Conservation (phyloP, 2,888 invertebrate genomes). For the Cheilosia soror region DNA sequence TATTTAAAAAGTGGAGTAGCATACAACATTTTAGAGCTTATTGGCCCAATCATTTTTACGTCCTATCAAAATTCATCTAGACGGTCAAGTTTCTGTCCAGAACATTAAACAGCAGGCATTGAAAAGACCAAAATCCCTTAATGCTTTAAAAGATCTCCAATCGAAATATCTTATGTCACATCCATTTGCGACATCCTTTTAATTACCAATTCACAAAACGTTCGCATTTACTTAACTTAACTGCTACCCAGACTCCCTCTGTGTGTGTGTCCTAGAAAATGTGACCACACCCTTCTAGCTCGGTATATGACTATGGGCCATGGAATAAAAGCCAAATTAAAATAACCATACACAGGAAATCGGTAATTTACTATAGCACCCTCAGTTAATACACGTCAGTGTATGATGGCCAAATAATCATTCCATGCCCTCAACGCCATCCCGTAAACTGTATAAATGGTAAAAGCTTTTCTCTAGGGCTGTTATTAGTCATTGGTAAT, state of each 20-base stretch:
- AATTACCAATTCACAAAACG: slow-evolving; percentile 1
- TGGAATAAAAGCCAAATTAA: slow-evolving; percentile 21
- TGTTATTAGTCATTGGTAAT: slow-evolving; percentile 70
- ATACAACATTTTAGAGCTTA: too few species aligned
- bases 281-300: slow-evolving; percentile 4
- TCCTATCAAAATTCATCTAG: too few species aligned
- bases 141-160: too few species aligned
- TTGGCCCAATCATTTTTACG: too few species aligned
- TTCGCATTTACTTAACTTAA: not conserved
- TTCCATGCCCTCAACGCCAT: not conserved
- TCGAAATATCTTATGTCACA: not conserved
- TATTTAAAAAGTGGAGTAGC: too few species aligned
- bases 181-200: not conserved
- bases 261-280: not conserved
- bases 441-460: slow-evolving; percentile 38
- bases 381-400: slow-evolving; percentile 43
- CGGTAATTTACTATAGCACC: slow-evolving; percentile 20
- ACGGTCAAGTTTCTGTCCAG: too few species aligned
- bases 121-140: not conserved
- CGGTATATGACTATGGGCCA: not conserved
- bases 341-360: slow-evolving; percentile 1
- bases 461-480: slow-evolving; percentile 46
- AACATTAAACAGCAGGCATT: too few species aligned
- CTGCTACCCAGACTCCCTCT: not conserved
- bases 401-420: slow-evolving; percentile 35